These are phyloP conservation scores for Pseudocheirus occidentalis DNA, from an alignment of 2,797 vertebrate genomes.

Conservation along the genomic window DNA sequence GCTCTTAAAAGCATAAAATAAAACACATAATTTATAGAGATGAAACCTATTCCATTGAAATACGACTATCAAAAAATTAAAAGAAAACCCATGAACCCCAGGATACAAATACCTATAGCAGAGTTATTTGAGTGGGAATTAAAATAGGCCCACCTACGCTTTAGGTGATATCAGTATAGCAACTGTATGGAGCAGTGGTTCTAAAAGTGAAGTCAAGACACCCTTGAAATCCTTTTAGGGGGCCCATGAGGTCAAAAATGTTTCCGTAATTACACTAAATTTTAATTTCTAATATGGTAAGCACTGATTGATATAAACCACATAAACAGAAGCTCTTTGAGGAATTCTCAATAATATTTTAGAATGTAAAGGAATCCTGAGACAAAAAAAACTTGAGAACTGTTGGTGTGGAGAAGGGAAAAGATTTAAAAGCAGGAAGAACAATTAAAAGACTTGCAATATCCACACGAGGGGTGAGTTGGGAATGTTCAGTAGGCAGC, in stretches of 20 bases:
- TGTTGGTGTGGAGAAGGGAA: background rate
- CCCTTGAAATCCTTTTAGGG: background rate
- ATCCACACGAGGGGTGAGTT: background rate
- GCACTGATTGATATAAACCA: background rate
- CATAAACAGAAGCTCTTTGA: background rate
- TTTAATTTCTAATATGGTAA: background rate
- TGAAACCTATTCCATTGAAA: background rate
- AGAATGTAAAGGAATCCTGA: background rate
- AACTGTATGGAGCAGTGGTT: background rate
- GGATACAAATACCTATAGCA: background rate
- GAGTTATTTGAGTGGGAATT: background rate
- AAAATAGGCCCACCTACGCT: background rate
- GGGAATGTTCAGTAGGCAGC: background rate
- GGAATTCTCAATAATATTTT: background rate
- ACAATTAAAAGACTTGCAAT: background rate
- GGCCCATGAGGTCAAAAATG: background rate
- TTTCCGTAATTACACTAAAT: background rate
- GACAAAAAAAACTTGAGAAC: background rate
- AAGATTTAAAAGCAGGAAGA: constrained; percentile 22
- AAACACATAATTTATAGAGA: background rate
- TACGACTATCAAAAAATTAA: background rate
- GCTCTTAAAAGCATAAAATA: background rate
- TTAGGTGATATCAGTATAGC: background rate
- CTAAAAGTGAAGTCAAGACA: background rate
- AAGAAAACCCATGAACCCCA: background rate